phyloP scores from a whole-genome alignment of 2,797 vertebrate species.

The Melanogrammus aeglefinus region DNA sequence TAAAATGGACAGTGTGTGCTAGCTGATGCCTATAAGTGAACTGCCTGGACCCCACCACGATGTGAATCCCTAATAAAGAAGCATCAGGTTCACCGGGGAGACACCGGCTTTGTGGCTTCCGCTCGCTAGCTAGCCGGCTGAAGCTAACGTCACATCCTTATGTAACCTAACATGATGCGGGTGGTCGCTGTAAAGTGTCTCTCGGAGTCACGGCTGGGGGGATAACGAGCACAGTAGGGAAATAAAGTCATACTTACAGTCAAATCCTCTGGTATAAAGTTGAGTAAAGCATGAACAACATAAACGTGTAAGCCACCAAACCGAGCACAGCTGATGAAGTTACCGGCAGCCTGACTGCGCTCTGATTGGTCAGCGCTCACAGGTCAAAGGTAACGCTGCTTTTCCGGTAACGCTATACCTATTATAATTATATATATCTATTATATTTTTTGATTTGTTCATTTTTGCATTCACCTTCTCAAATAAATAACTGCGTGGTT shows the following conservation, averaged over 20 bases:
- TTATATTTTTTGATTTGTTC: neutral
- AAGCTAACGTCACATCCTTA: conserved; percentile 18
- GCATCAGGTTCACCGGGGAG: neutral
- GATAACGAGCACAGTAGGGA: no score
- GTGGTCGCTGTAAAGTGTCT: neutral
- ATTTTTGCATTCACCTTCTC: neutral
- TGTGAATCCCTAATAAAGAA: neutral
- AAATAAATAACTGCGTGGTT: neutral
- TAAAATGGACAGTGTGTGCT: conserved; percentile 33
- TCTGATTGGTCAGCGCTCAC: conserved; percentile 49
- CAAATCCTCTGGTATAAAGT: neutral
- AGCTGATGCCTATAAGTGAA: conserved; percentile 10
- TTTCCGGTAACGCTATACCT: conserved; percentile 42
- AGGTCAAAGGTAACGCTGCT: conserved; percentile 48
- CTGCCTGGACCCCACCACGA: neutral
- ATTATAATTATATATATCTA: neutral
- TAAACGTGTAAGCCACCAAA: neutral
- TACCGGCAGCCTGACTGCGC: conserved; percentile 35
- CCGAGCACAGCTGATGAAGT: conserved; percentile 9
- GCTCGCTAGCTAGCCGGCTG: conserved; percentile 45
- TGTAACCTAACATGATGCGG: neutral
- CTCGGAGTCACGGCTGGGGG: neutral
- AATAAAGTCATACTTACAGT: neutral
- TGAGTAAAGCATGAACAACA: neutral
- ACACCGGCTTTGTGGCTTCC: neutral